Percentiles rank a stretch among this genome's conserved stretches.
phyloP scores from a whole-genome alignment of 2,113 vertebrate species.

The Corythaixoides concolor region DNA sequence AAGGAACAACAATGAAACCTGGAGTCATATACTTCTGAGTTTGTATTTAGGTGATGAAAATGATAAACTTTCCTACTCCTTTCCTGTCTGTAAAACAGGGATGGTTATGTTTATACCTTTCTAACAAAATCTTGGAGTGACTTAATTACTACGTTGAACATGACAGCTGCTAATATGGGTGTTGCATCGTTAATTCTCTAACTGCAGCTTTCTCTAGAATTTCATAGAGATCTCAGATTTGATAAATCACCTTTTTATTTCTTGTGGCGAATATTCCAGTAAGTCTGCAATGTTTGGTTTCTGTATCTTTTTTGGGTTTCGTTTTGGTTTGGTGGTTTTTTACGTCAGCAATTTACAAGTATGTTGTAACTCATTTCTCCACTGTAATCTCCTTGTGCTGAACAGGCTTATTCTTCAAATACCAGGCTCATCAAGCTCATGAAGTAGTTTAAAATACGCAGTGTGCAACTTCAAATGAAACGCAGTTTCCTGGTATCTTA shows the following conservation, averaged over 20 bases:
- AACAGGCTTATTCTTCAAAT: conserved; percentile 12
- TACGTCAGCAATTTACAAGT: not conserved
- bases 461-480: not conserved
- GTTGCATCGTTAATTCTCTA: not conserved
- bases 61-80: not conserved
- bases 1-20: not conserved
- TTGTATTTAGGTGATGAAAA: not conserved
- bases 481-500: not conserved
- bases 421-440: not conserved
- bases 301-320: not conserved
- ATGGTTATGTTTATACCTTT: not conserved
- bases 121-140: not conserved
- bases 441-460: not conserved
- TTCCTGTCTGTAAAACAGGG: not conserved
- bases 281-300: not conserved
- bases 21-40: not conserved
- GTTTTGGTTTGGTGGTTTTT: not conserved
- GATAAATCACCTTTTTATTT: not conserved
- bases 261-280: not conserved
- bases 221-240: not conserved
- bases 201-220: not conserved
- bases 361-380: not conserved
- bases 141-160: not conserved
- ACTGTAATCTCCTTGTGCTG: not conserved
- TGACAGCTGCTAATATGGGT: not conserved